A percentile compares a stretch with the other conserved stretches of the same genome.
phyloP scores from a whole-genome alignment of 2,797 vertebrate species.

The Prionace glauca region DNA sequence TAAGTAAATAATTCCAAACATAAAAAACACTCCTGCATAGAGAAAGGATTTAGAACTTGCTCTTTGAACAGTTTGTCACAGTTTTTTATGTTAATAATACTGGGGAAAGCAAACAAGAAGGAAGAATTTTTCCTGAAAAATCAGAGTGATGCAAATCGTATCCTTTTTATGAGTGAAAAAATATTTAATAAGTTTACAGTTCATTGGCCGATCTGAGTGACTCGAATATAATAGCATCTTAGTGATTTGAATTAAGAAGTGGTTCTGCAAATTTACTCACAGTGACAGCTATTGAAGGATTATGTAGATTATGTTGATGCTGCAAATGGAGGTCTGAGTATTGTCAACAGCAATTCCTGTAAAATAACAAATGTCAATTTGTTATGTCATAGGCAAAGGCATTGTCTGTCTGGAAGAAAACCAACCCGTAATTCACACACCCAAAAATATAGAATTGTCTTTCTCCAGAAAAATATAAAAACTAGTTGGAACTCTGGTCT shows the following conservation, averaged over 20 bases:
- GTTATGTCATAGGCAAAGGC: slow-evolving; percentile 62
- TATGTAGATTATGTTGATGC: slow-evolving; percentile 58
- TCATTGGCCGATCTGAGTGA: neutral
- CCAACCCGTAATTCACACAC: neutral
- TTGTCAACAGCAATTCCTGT: slow-evolving; percentile 65
- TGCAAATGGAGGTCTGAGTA: slow-evolving; percentile 61
- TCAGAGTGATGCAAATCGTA: neutral
- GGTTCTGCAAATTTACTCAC: slow-evolving; percentile 60
- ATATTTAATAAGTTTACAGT: slow-evolving; percentile 9
- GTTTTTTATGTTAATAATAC: neutral
- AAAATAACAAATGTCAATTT: slow-evolving; percentile 60
- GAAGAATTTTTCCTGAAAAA: neutral
- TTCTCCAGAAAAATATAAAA: neutral
- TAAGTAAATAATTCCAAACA: neutral
- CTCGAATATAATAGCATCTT: neutral
- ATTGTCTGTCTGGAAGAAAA: neutral
- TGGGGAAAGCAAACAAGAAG: neutral
- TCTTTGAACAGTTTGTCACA: neutral
- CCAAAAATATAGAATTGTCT: neutral
- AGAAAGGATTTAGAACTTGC: neutral
- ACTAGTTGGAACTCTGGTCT: neutral
- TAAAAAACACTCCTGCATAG: neutral
- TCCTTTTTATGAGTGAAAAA: neutral
- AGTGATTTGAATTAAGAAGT: slow-evolving; percentile 15
- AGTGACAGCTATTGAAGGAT: slow-evolving; percentile 66